These are phyloP conservation scores for Acrossocheilus wenchowensis DNA, from an alignment of 2,797 vertebrate genomes.

Conservation along the genomic window DNA sequence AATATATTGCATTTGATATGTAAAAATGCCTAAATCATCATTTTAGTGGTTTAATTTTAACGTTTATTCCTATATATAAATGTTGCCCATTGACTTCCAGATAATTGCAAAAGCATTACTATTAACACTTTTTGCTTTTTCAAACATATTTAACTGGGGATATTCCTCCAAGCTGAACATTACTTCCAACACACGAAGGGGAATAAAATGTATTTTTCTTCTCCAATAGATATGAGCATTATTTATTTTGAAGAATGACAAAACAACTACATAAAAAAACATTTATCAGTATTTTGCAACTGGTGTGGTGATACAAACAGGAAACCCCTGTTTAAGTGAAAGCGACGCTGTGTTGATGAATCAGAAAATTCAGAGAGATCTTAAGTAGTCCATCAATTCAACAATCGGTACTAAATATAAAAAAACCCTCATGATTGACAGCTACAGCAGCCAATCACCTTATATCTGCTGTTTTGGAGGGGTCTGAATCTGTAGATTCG, in stretches of 20 bases:
- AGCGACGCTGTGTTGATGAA: background rate
- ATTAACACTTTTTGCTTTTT: background rate
- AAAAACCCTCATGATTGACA: background rate
- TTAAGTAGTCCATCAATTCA: background rate
- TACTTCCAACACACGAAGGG: background rate
- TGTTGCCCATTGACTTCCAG: background rate
- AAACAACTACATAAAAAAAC: background rate
- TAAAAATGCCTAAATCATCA: background rate
- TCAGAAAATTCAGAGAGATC: background rate
- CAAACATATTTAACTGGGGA: background rate
- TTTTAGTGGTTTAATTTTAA: background rate
- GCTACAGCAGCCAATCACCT: slow-evolving; percentile 67
- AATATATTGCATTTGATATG: background rate
- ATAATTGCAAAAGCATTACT: background rate
- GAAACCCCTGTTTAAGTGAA: background rate
- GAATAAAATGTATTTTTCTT: background rate
- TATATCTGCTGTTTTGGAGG: slow-evolving; percentile 15
- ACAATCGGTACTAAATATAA: background rate
- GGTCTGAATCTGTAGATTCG: background rate
- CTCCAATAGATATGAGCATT: background rate
- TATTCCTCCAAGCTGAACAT: background rate
- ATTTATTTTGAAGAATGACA: background rate
- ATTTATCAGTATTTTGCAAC: background rate
- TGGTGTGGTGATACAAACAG: background rate
- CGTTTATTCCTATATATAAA: background rate